Base-by-base conservation (phyloP, 2,113 vertebrate species). In the Acanthochromis polyacanthus region DNA sequence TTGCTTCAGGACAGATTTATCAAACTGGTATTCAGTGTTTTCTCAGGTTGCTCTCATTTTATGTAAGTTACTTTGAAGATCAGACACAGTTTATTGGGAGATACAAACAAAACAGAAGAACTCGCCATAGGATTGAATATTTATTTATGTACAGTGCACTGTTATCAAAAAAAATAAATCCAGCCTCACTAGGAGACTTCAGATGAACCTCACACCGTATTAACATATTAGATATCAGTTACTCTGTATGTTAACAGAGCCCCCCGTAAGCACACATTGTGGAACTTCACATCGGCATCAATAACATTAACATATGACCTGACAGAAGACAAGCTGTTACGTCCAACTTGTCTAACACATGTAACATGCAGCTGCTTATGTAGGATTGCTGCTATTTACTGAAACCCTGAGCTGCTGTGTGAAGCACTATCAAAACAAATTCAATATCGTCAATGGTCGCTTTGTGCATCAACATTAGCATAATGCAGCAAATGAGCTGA, bases 401-500 rank as follows among this genome's bases (percentile, higher is more conserved):
- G 40, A 17, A 56, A 22, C n/a, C 50, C 30, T 45, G 28, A 59
- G 30, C 55, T 65, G 36, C 25, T 65, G 23, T 53, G 7, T 25
- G 45, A 59, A 53, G 48, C 4, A 0, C n/a, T 40, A 6, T 22
- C 25, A 38, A 10, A 17, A 56, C 40, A 15, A 23, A 19, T 38
- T 65, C 57, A 4, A 43, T 53, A 36, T 62, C 0, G 2, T 51
- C 48, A 20, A 66, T 23, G 30, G 60, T 19, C 50, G 53, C 56
- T 71, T 58, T 20, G n/a, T 73, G 51, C 32, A 28, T 83, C 45
- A 64, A 22, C 45, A 6, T 57, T 16, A 75, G 16, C 11, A 57
- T 69, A 61, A 70, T 51, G 43, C 32, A 22, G 60, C 38, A 58
- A 46, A 17, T 45, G 43, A 71, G 40, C 51, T 50, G 30, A 50